A percentile compares a stretch with the other conserved stretches of the same genome.
phyloP scores from a whole-genome alignment of 2,888 invertebrate genomes.

The Rambutsinella grinnellia region DNA sequence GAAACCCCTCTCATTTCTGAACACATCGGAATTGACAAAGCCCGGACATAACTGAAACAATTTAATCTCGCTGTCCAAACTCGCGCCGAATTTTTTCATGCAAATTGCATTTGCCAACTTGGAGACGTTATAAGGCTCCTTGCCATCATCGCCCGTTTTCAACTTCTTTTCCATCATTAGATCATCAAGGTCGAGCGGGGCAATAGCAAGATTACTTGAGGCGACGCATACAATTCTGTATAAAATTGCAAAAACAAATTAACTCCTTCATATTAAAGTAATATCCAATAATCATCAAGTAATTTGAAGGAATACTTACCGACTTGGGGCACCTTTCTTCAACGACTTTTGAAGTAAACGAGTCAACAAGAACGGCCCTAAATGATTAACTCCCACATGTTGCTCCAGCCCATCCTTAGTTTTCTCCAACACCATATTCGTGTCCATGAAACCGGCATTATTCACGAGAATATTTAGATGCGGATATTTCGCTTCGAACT shows the following conservation, averaged over 20 bases:
- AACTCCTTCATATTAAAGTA: neutral
- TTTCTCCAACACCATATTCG: conserved; percentile 41
- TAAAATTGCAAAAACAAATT: neutral
- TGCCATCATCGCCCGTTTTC: conserved; percentile 51
- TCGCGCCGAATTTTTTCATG: conserved; percentile 64
- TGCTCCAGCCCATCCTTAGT: conserved; percentile 69
- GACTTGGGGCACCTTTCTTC: conserved; percentile 66
- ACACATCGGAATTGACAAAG: conserved; percentile 68
- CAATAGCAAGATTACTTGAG: conserved; percentile 66
- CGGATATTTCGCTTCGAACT: conserved; percentile 67
- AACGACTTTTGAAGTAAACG: conserved; percentile 69
- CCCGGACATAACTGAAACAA: conserved; percentile 68
- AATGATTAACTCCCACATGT: conserved; percentile 70
- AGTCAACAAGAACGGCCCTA: conserved; percentile 72
- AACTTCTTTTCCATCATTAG: conserved; percentile 59
- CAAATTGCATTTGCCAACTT: conserved; percentile 68
- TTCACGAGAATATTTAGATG: conserved; percentile 69
- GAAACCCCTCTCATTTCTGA: conserved; percentile 64
- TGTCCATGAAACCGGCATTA: conserved; percentile 69
- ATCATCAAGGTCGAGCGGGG: conserved; percentile 65
- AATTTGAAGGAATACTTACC: conserved; percentile 50
- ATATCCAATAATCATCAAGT: neutral
- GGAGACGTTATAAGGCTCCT: conserved; percentile 67
- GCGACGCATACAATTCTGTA: conserved; percentile 67
- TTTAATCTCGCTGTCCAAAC: conserved; percentile 60